Conservation (phyloP, 64 coral and sea anemone species). For the Actinia equina region DNA sequence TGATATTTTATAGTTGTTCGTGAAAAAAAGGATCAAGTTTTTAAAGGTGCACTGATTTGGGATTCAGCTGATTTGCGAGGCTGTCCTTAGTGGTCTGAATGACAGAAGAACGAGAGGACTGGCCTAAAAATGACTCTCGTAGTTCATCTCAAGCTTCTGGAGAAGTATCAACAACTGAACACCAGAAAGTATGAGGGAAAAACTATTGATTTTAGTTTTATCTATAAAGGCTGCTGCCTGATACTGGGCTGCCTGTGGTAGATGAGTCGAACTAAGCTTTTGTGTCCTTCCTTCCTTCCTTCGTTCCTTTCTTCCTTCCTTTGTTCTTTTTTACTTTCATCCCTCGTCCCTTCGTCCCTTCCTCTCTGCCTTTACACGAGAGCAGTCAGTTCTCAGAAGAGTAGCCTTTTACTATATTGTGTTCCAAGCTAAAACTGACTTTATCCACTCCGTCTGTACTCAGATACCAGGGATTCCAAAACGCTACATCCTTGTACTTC, state of each 20-base stretch:
- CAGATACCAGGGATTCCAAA: slow-evolving; percentile 37
- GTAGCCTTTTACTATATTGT: too few species aligned
- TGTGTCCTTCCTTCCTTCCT: too few species aligned
- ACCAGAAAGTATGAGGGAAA: background rate
- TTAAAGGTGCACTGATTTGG: background rate
- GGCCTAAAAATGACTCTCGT: background rate
- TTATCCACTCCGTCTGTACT: background rate
- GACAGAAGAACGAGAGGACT: background rate
- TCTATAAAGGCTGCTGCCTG: too few species aligned
- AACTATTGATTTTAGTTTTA: background rate
- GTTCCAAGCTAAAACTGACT: background rate
- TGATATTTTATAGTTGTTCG: background rate
- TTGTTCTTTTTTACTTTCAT: too few species aligned
- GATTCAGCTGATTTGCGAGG: background rate
- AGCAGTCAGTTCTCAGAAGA: too few species aligned
- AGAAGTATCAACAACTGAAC: background rate
- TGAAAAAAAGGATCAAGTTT: background rate
- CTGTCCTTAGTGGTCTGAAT: background rate
- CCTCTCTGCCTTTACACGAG: too few species aligned
- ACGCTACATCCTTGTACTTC: slow-evolving; percentile 52
- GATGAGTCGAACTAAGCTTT: too few species aligned
- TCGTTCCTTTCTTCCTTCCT: too few species aligned
- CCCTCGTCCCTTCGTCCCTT: too few species aligned
- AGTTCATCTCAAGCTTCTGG: background rate
- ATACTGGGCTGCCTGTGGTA: too few species aligned